A percentile compares a stretch with the other conserved stretches of the same genome.
Evolutionary conservation across 2,888 invertebrate genomes (phyloP).

Genomic region (Drosophila recens): DNA sequence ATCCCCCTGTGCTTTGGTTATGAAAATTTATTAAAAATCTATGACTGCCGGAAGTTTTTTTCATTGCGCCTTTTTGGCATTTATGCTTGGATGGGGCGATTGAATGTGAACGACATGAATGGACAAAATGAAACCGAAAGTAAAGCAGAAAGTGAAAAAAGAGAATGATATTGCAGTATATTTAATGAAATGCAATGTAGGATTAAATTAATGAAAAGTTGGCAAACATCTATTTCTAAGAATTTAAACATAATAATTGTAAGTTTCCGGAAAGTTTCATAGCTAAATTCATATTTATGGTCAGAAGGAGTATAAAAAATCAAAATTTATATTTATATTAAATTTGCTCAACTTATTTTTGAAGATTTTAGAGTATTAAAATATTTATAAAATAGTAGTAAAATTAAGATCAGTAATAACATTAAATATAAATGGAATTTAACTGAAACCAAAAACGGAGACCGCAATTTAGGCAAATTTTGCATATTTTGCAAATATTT

Average conservation of each 20-base stretch:
- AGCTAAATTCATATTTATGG: too few species aligned
- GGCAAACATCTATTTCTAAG: background rate
- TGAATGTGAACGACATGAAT: conserved; percentile 2
- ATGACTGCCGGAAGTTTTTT: conserved; percentile 55
- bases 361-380: background rate
- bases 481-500: conserved; percentile 21
- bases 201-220: background rate
- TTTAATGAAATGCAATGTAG: background rate
- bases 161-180: background rate
- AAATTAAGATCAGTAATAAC: background rate
- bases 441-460: background rate
- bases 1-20: conserved; percentile 12
- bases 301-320: too few species aligned
- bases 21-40: conserved; percentile 73
- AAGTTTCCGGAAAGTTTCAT: too few species aligned
- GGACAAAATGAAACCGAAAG: background rate
- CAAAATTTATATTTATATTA: too few species aligned
- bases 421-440: background rate
- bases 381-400: background rate
- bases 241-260: too few species aligned
- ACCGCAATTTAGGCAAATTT: background rate
- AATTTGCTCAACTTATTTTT: background rate
- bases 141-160: background rate
- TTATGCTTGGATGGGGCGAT: background rate
- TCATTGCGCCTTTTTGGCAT: conserved; percentile 4